Evolutionary conservation across 2,113 vertebrate genomes (phyloP).

Genomic region (Alosa alosa): DNA sequence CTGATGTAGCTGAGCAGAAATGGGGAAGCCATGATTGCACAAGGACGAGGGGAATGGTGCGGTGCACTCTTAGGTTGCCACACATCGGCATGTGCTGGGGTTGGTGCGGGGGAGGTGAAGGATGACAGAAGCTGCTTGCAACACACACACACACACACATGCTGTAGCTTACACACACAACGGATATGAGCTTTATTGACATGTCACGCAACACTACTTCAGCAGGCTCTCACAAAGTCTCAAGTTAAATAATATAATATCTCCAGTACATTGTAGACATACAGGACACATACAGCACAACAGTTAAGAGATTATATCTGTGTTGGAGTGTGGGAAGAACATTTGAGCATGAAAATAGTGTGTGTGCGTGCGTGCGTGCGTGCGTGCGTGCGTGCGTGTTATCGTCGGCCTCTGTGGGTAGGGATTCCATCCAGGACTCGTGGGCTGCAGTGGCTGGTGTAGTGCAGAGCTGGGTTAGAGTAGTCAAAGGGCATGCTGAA

Average conservation of each 20-base stretch:
- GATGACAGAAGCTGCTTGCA: not conserved
- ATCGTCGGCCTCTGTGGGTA: constrained; percentile 25
- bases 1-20: not conserved
- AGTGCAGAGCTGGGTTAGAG: constrained; percentile 68
- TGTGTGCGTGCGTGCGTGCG: not conserved
- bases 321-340: not conserved
- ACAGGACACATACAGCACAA: not conserved
- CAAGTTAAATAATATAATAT: not conserved
- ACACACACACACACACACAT: not conserved
- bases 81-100: not conserved
- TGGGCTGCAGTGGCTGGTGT: constrained; percentile 72
- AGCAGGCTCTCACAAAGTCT: not conserved
- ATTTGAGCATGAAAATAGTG: not conserved
- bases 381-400: not conserved
- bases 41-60: not conserved
- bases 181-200: too few relatives aligned
- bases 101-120: not conserved
- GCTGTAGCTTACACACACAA: not conserved
- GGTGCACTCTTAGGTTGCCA: not conserved
- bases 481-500: constrained; percentile 65
- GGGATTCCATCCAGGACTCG: constrained; percentile 61
- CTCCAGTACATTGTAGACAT: not conserved
- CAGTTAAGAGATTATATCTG: not conserved
- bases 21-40: not conserved
- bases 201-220: not conserved